Percentiles rank a stretch among this genome's conserved stretches.
Evolutionary conservation across 2,888 invertebrate genomes (phyloP).

Genomic region (Teleogryllus oceanicus): DNA sequence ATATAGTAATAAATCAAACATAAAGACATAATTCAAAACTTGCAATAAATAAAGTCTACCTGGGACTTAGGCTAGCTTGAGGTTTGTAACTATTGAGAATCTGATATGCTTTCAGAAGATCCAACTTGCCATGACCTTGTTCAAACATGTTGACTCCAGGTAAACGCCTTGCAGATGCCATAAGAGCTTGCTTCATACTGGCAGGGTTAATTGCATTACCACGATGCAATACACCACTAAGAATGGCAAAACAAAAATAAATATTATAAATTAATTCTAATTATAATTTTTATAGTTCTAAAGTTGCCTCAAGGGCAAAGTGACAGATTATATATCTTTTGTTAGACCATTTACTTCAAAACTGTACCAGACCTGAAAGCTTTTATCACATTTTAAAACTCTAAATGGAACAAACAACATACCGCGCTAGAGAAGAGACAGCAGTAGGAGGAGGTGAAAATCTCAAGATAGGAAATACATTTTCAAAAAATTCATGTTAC

Average conservation of each 20-base stretch:
- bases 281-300: too few species aligned
- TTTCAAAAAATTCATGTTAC: too few species aligned
- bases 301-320: too few species aligned
- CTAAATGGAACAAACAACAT: too few species aligned
- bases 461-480: too few species aligned
- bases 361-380: too few species aligned
- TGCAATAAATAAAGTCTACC: slow-evolving; percentile 39
- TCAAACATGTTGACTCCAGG: slow-evolving; percentile 93
- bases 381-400: too few species aligned
- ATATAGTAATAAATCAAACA: not conserved
- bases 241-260: slow-evolving; percentile 25
- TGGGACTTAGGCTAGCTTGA: slow-evolving; percentile 56
- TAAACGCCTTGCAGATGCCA: slow-evolving; percentile 81
- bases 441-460: too few species aligned
- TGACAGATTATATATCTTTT: too few species aligned
- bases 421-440: too few species aligned
- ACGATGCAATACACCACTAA: slow-evolving; percentile 51
- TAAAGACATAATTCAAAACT: not conserved
- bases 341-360: too few species aligned
- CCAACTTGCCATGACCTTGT: slow-evolving; percentile 92
- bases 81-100: slow-evolving; percentile 61
- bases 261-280: not conserved
- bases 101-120: slow-evolving; percentile 83
- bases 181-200: slow-evolving; percentile 92
- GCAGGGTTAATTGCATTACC: slow-evolving; percentile 76